A percentile compares a stretch with the other conserved stretches of the same genome.
Conservation (phyloP, 23 tunicate species). For the Clavelina lepadiformis region DNA sequence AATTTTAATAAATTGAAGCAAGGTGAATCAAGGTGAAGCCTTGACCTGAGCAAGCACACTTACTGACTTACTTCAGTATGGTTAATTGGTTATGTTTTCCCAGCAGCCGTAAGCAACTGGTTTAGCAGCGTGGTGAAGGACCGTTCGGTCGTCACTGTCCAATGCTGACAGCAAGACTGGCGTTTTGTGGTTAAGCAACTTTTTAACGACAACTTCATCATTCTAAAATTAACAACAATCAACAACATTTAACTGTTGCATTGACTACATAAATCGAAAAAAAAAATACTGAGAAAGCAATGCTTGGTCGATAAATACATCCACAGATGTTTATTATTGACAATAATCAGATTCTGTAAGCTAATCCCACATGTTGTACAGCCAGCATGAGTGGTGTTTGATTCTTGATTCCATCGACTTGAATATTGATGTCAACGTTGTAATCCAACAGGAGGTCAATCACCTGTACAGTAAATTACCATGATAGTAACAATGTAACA, state of each 20-base stretch:
- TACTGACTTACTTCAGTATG: constrained; percentile 82
- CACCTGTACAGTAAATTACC: too few species aligned
- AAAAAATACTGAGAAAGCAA: neutral
- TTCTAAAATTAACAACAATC: constrained; percentile 26
- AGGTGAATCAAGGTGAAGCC: too few species aligned
- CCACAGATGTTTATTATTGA: neutral
- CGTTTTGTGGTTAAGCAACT: constrained; percentile 84
- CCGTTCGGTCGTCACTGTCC: constrained; percentile 88
- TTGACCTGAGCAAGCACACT: too few species aligned
- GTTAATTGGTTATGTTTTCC: constrained; percentile 93
- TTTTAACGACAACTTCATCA: constrained; percentile 79
- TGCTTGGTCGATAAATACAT: neutral
- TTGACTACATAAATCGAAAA: constrained; percentile 1
- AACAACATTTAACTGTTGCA: neutral
- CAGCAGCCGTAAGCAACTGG: constrained; percentile 95
- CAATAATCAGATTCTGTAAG: neutral
- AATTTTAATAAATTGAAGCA: too few species aligned
- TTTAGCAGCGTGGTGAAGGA: constrained; percentile 89
- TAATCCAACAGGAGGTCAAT: constrained; percentile 83
- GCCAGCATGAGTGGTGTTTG: constrained; percentile 97
- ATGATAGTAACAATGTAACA: too few species aligned
- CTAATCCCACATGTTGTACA: constrained; percentile 70
- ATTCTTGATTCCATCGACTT: constrained; percentile 83
- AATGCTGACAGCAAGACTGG: constrained; percentile 85
- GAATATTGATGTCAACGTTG: constrained; percentile 92